Percentiles rank a stretch among this genome's conserved stretches.
Conservation (phyloP, 2,797 vertebrate genomes). For the Coccyzus lansbergi region DNA sequence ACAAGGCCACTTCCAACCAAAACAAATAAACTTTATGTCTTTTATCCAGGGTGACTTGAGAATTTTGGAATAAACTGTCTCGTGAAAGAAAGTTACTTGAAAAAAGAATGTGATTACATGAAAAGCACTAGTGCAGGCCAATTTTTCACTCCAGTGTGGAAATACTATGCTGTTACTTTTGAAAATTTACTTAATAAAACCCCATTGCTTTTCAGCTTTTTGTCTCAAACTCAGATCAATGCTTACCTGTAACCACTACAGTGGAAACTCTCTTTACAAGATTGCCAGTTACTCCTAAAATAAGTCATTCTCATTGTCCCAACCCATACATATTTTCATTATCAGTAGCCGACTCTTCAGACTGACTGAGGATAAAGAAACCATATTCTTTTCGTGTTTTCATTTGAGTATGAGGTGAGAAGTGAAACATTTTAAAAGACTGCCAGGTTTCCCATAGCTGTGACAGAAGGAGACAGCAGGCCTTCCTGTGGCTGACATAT, state of each 20-base stretch:
- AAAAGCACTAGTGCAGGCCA: background rate
- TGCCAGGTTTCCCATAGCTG: background rate
- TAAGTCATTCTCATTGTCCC: background rate
- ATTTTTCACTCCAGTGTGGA: background rate
- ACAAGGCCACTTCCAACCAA: background rate
- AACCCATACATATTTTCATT: background rate
- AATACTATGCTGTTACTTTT: background rate
- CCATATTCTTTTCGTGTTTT: background rate
- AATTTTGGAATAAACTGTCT: conserved; percentile 4
- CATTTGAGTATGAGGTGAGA: background rate
- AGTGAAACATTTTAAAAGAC: background rate
- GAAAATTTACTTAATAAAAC: background rate
- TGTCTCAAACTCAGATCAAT: background rate
- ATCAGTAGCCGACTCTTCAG: background rate
- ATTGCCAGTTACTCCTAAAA: background rate
- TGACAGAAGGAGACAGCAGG: background rate
- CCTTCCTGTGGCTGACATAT: background rate
- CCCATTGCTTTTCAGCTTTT: conserved; percentile 3
- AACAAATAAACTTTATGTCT: background rate
- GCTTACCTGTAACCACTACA: background rate
- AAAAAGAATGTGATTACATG: background rate
- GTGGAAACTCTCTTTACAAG: background rate
- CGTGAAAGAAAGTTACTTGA: background rate
- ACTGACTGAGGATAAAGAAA: background rate
- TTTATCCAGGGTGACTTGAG: conserved; percentile 2